Base-by-base conservation (phyloP, 2,888 invertebrate species). In the Volucella inflata region DNA sequence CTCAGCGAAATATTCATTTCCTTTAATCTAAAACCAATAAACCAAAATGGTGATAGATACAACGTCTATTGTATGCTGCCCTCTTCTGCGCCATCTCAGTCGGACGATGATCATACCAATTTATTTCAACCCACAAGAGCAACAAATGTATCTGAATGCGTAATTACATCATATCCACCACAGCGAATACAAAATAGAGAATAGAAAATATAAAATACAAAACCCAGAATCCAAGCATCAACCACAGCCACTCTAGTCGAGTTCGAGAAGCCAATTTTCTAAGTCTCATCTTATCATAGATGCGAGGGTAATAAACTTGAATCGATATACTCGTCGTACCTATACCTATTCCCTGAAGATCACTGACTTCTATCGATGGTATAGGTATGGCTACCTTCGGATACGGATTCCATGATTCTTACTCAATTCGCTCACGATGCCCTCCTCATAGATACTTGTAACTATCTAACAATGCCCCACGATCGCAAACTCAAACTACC, bases 281-380 rank as follows among this genome's bases (percentile, higher is more conserved):
- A 53, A 57, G 76, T 12, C 50, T 10, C 71, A 70, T 72, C 80
- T 80, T 80, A 85, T 85, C 85, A 84, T 65, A 64, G 72, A 77
- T 72, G 71, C 68, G 80, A 68, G 85, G 85, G 80, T 85, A 81
- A 85, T 77, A 85, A 85, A 85, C 85, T 85, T 81, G 77, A 72
- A 85, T 85, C 81, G 72, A 81, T 81, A 81, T 79, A 30, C 30
- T 30, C 30, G 30, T 30, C 30, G 30, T 30, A 30, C 30, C 30
- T 6, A 30, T 30, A 60, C 48, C 48, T 75, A 81, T 85, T 77
- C 85, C 68, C 55, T 51, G 77, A 85, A 81, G 81, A 85, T 85
- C 85, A 85, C 71, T 81, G 81, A 81, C 81, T 77, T 85, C 76
- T 53, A 71, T 72, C 80, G 59, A 60, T 64, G 51, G 40, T 60